phyloP scores from a whole-genome alignment of 2,888 invertebrate species.

The Caenorhabditis wallacei region DNA sequence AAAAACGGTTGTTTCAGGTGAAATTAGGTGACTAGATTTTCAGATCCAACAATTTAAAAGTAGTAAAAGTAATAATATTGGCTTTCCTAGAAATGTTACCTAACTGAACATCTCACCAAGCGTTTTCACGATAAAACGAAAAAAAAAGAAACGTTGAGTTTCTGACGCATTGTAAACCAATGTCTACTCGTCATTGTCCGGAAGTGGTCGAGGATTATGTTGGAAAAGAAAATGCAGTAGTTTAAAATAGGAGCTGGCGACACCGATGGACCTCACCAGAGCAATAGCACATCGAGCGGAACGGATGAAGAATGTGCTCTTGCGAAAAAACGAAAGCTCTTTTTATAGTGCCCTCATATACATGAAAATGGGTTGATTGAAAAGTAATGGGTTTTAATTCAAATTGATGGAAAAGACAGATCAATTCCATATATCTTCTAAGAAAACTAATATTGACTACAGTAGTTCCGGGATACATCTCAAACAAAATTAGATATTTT shows the following conservation, averaged over 20 bases:
- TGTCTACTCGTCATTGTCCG: slow-evolving; percentile 57
- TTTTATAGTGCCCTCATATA: slow-evolving; percentile 41
- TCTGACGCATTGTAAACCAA: slow-evolving; percentile 55
- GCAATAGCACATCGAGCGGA: slow-evolving; percentile 41
- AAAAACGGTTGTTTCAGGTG: no score
- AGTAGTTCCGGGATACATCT: not conserved
- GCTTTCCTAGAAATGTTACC: no score
- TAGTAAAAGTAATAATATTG: no score
- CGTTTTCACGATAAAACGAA: slow-evolving; percentile 17
- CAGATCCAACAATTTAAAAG: no score
- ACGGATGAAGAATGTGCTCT: slow-evolving; percentile 48
- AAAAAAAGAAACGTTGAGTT: slow-evolving; percentile 36
- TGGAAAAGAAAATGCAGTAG: slow-evolving; percentile 51
- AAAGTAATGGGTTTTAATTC: slow-evolving; percentile 47
- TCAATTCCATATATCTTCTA: not conserved
- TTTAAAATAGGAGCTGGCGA: slow-evolving; percentile 56
- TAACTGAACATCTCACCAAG: no score
- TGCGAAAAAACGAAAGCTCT: slow-evolving; percentile 14
- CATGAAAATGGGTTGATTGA: slow-evolving; percentile 38
- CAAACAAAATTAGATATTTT: not conserved
- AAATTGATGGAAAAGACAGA: slow-evolving; percentile 15
- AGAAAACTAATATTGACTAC: not conserved
- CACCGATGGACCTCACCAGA: slow-evolving; percentile 21
- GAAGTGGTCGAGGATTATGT: slow-evolving; percentile 59
- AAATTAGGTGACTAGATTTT: no score